Evolutionary conservation across 2,888 invertebrate genomes (phyloP).

Genomic region (Lamproptera curius): DNA sequence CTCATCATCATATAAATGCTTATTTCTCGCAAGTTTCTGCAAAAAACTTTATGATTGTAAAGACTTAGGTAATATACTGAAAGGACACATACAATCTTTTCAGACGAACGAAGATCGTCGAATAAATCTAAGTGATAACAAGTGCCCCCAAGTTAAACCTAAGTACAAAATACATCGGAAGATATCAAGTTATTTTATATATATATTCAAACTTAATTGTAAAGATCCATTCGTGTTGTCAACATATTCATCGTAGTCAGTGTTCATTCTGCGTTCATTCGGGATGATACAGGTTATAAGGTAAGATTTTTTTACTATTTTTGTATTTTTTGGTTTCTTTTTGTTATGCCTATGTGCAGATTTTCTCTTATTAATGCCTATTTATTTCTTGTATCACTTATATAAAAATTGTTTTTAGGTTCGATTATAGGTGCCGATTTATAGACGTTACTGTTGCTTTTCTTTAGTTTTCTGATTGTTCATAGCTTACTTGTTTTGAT

Average conservation of each 20-base stretch:
- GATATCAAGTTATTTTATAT: constrained; percentile 34
- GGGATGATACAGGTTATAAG: constrained; percentile 67
- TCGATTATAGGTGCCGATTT: too few relatives aligned
- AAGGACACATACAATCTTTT: constrained; percentile 22
- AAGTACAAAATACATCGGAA: constrained; percentile 42
- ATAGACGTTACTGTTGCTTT: too few relatives aligned
- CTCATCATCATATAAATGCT: too few relatives aligned
- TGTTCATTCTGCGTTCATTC: constrained; percentile 42
- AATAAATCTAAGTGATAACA: constrained; percentile 34
- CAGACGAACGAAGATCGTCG: constrained; percentile 25
- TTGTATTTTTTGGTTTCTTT: too few relatives aligned
- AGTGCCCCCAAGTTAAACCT: constrained; percentile 51
- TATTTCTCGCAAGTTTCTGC: too few relatives aligned
- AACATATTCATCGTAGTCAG: constrained; percentile 25
- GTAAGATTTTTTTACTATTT: constrained; percentile 45
- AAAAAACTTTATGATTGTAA: constrained; percentile 10
- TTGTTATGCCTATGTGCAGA: too few relatives aligned
- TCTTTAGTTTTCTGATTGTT: too few relatives aligned
- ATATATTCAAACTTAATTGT: constrained; percentile 26
- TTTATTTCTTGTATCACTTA: too few relatives aligned
- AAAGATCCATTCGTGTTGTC: constrained; percentile 30
- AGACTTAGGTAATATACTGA: constrained; percentile 21
- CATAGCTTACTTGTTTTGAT: too few relatives aligned
- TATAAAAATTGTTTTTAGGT: too few relatives aligned
- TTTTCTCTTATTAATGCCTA: too few relatives aligned